Evolutionary conservation across 2,797 vertebrate genomes (phyloP), one percentile per base, ranked within the genome.

Genomic region (Argya squamiceps): DNA sequence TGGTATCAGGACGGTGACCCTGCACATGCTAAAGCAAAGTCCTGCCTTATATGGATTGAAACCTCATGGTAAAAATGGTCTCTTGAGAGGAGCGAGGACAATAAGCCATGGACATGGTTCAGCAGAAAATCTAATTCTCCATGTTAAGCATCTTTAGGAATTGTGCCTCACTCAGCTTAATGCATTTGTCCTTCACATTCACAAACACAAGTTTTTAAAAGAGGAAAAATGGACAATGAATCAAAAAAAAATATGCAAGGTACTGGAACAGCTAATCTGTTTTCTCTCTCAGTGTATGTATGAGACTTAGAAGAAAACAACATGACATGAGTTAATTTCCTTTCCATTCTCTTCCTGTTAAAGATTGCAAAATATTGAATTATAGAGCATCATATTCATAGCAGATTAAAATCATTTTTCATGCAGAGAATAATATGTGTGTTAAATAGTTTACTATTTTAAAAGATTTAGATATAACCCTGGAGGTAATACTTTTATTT

Each of bases 71-170:
- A 78, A 84, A 92, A 85, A 58, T 24, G 1, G 2, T 74, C 44
- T 49, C 79, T 43, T 30, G 44, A 88, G 85, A 83, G 24, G 26
- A 91, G 65, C 1, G 11, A 83, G 62, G 52, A 86, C 79, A 92
- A 11, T 23, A 63, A 89, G 24, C 37, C 59, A 74, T 1, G 1
- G 43, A 41, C 53, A 32, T 63, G 10, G 65, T 82, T 85, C 82
- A 86, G 53, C 36, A 86, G 68, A 83, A 94, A 92, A 96, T 78
- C 23, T 93, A 89, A 76, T 89, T 93, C 50, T 89, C 43, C 10
- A 4, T 32, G 12, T 89, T 91, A 92, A 86, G 23, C 7, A 6
- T 43, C 47, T 88, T 78, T 49, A 84, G 53, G 53, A 93, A 88
- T 92, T 86, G 22, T 90, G 55, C 24, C 34, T 91, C 43, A 29